Evolutionary conservation across 2,113 vertebrate genomes (phyloP).

Genomic region (Alouatta palliata): DNA sequence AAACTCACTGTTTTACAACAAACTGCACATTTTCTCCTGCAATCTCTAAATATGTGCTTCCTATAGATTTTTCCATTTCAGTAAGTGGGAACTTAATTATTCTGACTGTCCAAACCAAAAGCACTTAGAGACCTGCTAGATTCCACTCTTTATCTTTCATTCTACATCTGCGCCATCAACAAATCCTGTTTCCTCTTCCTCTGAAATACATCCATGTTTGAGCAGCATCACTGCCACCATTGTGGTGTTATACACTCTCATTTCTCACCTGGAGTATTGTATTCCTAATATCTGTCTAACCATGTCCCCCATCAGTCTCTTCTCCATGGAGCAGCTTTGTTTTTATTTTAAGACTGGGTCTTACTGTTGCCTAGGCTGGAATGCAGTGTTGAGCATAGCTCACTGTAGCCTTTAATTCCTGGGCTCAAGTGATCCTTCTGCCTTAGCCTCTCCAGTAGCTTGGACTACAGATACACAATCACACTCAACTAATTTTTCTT

Average conservation of each 20-base stretch:
- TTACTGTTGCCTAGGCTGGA: too few species aligned
- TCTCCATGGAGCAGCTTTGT: background rate
- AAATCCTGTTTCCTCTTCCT: background rate
- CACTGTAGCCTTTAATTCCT: too few species aligned
- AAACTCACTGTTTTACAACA: background rate
- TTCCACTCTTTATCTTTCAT: background rate
- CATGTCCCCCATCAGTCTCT: background rate
- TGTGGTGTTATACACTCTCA: background rate
- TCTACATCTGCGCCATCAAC: background rate
- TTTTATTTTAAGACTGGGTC: too few species aligned
- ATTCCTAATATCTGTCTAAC: background rate
- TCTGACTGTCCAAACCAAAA: background rate
- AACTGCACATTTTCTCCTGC: background rate
- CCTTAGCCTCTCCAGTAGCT: too few species aligned
- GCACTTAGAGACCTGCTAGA: background rate
- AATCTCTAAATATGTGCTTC: background rate
- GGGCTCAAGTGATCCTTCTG: too few species aligned
- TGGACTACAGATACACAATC: too few species aligned
- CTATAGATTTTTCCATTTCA: background rate
- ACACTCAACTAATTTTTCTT: too few species aligned
- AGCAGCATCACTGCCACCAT: background rate
- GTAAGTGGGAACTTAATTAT: background rate
- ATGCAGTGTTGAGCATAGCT: too few species aligned
- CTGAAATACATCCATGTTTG: background rate
- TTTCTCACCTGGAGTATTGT: background rate